Evolutionary conservation across 2,888 invertebrate species (phyloP).

Genomic region (Pristionchus maxplancki): DNA sequence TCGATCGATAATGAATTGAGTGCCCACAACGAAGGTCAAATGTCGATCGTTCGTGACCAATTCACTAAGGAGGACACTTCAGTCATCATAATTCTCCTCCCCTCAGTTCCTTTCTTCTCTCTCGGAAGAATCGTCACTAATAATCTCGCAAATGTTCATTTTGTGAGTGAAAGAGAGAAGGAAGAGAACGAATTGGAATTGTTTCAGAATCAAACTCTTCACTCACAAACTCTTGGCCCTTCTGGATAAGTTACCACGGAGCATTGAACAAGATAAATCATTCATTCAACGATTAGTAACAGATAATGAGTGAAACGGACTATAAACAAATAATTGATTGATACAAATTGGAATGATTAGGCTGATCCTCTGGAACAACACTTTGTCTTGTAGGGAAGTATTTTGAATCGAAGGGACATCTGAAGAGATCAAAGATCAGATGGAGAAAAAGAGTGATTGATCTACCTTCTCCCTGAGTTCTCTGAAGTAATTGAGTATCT

Average conservation of each 20-base stretch:
- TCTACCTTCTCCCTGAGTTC: constrained; percentile 19
- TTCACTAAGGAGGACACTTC: not conserved
- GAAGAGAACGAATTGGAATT: not conserved
- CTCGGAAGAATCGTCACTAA: not conserved
- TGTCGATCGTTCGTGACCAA: not conserved
- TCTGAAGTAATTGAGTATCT: constrained; percentile 25
- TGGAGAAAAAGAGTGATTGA: not conserved
- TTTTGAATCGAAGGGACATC: constrained; percentile 25
- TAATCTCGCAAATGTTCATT: not conserved
- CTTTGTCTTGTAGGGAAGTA: not conserved
- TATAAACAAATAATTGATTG: not conserved
- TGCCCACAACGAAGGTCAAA: not conserved
- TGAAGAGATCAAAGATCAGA: not conserved
- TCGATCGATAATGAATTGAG: not conserved
- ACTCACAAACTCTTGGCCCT: not conserved
- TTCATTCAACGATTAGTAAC: constrained; percentile 36
- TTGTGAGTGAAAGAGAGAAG: not conserved
- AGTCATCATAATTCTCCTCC: not conserved
- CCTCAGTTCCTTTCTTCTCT: not conserved
- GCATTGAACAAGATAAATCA: not conserved
- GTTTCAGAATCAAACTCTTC: too few relatives aligned
- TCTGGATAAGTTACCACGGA: not conserved
- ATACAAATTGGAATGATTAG: not conserved
- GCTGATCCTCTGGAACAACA: not conserved
- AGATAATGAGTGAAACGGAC: not conserved